Conservation (phyloP, 92 coral and sea anemone species). For the Montipora capitata region DNA sequence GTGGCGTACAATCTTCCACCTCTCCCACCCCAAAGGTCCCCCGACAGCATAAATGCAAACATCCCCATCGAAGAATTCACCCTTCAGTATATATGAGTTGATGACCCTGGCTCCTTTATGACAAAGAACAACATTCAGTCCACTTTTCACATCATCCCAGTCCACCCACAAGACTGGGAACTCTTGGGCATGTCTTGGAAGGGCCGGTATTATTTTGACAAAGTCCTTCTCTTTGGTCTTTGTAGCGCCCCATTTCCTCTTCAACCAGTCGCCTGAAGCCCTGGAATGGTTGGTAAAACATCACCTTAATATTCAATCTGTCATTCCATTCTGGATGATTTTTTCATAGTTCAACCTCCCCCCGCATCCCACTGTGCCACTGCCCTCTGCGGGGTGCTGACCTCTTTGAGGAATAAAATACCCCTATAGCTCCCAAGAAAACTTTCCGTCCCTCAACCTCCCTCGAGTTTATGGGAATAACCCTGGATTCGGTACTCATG, state of each 20-base stretch:
- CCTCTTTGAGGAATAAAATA: neutral
- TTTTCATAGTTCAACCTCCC: neutral
- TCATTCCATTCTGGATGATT: neutral
- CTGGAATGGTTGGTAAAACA: constrained; percentile 46
- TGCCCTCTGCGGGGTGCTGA: neutral
- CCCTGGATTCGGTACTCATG: neutral
- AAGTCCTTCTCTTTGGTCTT: constrained; percentile 65
- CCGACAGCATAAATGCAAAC: neutral
- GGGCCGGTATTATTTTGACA: constrained; percentile 51
- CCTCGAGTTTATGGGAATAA: neutral
- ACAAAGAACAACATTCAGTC: constrained; percentile 74
- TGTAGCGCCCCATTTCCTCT: constrained; percentile 69
- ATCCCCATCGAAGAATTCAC: neutral
- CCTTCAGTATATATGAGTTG: constrained; percentile 1
- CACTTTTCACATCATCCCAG: constrained; percentile 65
- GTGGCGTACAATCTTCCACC: too few species aligned
- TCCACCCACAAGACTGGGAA: constrained; percentile 60
- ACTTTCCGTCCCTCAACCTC: neutral
- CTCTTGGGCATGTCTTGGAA: constrained; percentile 76
- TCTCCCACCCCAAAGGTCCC: too few species aligned
- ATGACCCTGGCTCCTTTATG: constrained; percentile 66
- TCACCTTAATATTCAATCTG: neutral
- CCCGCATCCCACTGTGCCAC: neutral
- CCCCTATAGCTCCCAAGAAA: neutral
- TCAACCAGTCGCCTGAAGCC: constrained; percentile 69